Base-by-base conservation (phyloP, 2,888 invertebrate genomes). In the Sisyra nigra region DNA sequence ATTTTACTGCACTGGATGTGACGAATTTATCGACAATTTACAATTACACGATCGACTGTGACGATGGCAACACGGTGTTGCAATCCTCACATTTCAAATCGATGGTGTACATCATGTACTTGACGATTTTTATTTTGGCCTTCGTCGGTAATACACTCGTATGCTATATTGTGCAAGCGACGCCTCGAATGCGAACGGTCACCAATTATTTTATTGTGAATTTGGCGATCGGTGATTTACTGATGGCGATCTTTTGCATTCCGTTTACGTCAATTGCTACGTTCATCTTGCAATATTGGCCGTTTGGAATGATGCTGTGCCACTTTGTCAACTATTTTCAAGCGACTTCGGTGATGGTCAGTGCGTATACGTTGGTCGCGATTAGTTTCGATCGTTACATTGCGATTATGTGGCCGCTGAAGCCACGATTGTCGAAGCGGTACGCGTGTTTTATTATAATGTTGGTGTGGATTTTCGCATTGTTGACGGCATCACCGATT, bases 151-250 rank as follows among this genome's bases (percentile, higher is more conserved):
- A 85, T 55, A 78, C 79, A 41, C 68, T 81, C 39, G 88, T 93
- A 15, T 88, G 88, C 59, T 89, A 84, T 59, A 83, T 91, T 17
- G 88, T 93, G 1, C 69, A 82, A 49, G 76, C 79, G 3, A 81
- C 82, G 10, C 81, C 85, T 1, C 72, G 85, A 32, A 91, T 92
- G 89, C 74, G 84, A 53, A 91, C 89, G 0, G 88, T 92, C 3
- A 92, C 92, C 34, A 93, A 93, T 61, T 87, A 76, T 61, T 91
- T 92, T 60, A 87, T 93, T 55, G 82, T 85, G 56, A 87, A 86
- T 60, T 66, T 93, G 49, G 89, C 92, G 0, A 69, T 89, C 32
- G 87, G 92, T 33, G 93, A 93, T 58, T 79, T 93, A 46, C 64
- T 92, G 44, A 89, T 93, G 80, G 84, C 89, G 0, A 56, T 87